Base-by-base conservation (phyloP, 2,797 vertebrate genomes). In the Centroberyx gerrardi region DNA sequence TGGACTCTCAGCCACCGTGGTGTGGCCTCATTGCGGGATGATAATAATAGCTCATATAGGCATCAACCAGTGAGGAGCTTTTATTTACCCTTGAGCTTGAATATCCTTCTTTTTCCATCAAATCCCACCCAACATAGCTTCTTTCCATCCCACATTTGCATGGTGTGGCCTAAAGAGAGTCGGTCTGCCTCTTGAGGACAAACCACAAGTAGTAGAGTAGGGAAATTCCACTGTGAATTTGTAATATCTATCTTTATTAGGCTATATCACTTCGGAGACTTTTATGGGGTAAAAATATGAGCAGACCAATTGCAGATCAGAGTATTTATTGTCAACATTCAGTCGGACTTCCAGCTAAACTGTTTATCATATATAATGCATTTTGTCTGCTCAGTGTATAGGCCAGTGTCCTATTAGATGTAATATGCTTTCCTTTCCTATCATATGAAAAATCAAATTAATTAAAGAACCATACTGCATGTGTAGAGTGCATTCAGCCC, bases 191-290 rank as follows among this genome's bases (percentile, higher is more conserved):
- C 74, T 82, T 55, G 38, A 83, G 79, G 74, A 77, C 62, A 91
- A 88, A 87, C 82, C 81, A 83, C 80, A 87, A 82, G 63, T 40
- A 77, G 44, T 46, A 29, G 73, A 87, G 74, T 7, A 10, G 84
- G 83, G 80, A 68, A 62, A 87, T 92, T 88, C 86, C 80, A 75
- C 31, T 65, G 56, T 78, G 62, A 76, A 70, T 69, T 66, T 58
- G 64, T 48, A 76, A 54, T 72, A 64, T 62, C 59, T 64, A 78
- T 78, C 66, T 54, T 61, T 64, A 31, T 80, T 22, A 22, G 22
- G 22, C 22, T 80, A 54, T 54, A 74, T 80, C 68, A 31, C 46
- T 74, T 40, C n/a, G 31, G 62, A 67, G 28, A 55, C 40, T 40
- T 81, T 55, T 51, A 31, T 65, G 22, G 66, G 81, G 66, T 60